phyloP scores from a whole-genome alignment of 2,113 vertebrate genomes.

The Craseonycteris thonglongyai region DNA sequence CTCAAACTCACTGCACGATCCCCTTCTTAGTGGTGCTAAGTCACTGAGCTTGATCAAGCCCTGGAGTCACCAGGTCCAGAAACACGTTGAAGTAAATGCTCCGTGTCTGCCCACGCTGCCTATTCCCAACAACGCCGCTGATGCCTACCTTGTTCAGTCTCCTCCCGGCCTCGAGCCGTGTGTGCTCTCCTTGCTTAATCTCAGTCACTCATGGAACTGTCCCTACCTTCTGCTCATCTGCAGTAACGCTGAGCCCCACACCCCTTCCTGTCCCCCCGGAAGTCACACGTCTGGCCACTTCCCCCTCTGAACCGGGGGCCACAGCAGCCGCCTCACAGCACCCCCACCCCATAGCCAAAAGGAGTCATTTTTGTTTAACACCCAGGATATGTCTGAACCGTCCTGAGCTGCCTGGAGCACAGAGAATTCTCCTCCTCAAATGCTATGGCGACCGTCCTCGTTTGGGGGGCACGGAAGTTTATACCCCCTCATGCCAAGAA shows the following conservation, averaged over 20 bases:
- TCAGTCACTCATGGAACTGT: neutral
- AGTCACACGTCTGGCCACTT: neutral
- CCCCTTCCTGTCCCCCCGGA: neutral
- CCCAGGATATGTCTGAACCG: slow-evolving; percentile 19
- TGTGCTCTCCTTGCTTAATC: neutral
- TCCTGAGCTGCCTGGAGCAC: neutral
- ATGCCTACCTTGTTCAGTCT: neutral
- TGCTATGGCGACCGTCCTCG: neutral
- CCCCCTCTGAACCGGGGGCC: neutral
- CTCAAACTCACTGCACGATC: neutral
- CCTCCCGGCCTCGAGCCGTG: neutral
- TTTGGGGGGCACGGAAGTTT: neutral
- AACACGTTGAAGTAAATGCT: neutral
- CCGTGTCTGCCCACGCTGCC: neutral
- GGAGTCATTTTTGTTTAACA: slow-evolving; percentile 22
- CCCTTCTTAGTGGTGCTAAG: neutral
- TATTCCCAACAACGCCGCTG: neutral
- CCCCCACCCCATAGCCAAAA: neutral
- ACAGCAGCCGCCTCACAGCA: neutral
- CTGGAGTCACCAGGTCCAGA: neutral
- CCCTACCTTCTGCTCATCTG: neutral
- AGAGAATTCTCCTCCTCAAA: slow-evolving; percentile 14
- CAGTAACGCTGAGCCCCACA: rapidly evolving
- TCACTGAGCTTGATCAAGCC: neutral
- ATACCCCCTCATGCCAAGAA: neutral